Conservation (phyloP, 2,888 invertebrate genomes). For the Melanophora roralis region DNA sequence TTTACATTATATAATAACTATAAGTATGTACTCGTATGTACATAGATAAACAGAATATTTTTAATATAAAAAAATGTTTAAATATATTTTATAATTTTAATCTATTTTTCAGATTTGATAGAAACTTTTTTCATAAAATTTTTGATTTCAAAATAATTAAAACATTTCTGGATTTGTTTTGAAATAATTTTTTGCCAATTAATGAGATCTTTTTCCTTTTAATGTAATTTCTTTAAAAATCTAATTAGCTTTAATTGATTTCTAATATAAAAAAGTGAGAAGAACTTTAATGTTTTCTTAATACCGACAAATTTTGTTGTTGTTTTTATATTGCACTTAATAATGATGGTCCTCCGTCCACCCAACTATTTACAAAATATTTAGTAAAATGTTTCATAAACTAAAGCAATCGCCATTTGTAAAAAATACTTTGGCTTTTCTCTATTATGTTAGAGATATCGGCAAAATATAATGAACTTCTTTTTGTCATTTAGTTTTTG, state of each 20-base stretch:
- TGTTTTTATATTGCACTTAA: constrained; percentile 64
- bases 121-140: neutral
- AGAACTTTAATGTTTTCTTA: constrained; percentile 35
- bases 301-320: constrained; percentile 69
- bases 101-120: neutral
- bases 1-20: too few species aligned
- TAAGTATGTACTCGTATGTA: too few species aligned
- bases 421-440: too few species aligned
- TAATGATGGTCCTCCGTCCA: neutral
- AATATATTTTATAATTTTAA: neutral
- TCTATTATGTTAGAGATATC: too few species aligned
- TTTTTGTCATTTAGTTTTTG: neutral
- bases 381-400: too few species aligned
- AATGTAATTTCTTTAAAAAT: constrained; percentile 56
- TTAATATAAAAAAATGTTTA: neutral
- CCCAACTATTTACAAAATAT: neutral
- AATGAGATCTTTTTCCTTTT: constrained; percentile 69
- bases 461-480: neutral
- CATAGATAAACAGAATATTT: neutral
- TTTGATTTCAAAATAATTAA: neutral
- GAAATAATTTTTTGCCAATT: constrained; percentile 71
- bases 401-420: too few species aligned
- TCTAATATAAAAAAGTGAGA: constrained; percentile 20
- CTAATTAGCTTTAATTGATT: constrained; percentile 55
- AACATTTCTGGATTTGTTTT: constrained; percentile 31